These are phyloP conservation scores for Argya squamiceps DNA, from an alignment of 2,797 vertebrate species.

Conservation along the genomic window DNA sequence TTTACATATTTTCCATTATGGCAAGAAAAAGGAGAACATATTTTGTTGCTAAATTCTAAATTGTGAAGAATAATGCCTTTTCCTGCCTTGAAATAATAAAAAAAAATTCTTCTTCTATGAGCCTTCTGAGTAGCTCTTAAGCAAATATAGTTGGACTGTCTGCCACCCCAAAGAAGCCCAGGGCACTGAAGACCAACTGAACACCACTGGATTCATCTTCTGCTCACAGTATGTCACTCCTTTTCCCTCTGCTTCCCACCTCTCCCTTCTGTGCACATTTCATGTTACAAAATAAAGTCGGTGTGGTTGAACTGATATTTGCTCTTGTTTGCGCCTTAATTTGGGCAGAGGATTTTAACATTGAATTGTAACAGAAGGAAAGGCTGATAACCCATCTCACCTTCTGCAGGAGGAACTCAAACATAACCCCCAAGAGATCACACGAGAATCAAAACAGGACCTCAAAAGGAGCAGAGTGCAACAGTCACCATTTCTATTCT, in stretches of 20 bases:
- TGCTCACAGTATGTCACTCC: neutral
- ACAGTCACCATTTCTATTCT: neutral
- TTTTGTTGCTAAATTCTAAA: neutral
- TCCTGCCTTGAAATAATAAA: neutral
- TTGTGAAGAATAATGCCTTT: neutral
- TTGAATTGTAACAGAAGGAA: fast-evolving
- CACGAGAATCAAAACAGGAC: neutral
- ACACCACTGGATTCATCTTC: neutral
- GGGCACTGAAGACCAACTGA: neutral
- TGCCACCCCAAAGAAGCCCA: neutral
- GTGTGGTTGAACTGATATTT: neutral
- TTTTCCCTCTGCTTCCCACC: neutral
- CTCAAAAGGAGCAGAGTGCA: neutral
- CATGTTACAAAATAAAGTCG: fast-evolving
- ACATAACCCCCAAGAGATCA: neutral
- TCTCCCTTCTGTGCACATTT: no score
- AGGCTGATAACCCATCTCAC: neutral
- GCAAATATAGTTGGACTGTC: neutral
- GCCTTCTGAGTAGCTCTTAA: neutral
- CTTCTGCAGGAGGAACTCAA: neutral
- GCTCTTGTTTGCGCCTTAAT: neutral
- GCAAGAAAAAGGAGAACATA: fast-evolving
- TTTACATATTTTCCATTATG: neutral
- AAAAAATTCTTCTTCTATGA: neutral
- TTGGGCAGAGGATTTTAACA: neutral